phyloP scores from a whole-genome alignment of 2,113 vertebrate genomes.

The Sterrhoptilus dennistouni region DNA sequence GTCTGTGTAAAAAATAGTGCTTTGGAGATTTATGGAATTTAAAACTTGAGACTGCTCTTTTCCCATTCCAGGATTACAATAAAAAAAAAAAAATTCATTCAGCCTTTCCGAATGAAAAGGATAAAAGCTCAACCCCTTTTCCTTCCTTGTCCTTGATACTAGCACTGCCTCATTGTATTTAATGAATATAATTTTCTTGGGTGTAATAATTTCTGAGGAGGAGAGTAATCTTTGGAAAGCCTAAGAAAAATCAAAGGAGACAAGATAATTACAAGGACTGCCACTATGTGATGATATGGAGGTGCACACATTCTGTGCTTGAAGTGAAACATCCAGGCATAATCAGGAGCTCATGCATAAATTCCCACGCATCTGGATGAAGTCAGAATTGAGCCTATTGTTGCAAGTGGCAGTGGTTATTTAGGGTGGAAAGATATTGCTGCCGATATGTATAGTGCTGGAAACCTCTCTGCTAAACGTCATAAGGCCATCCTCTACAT shows the following conservation, averaged over 20 bases:
- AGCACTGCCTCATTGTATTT: background rate
- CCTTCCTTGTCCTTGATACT: slow-evolving; percentile 24
- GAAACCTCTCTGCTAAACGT: background rate
- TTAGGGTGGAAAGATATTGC: background rate
- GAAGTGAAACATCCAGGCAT: background rate
- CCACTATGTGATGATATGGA: background rate
- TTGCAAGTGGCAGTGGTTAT: background rate
- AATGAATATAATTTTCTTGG: slow-evolving; percentile 16
- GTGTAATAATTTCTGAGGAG: slow-evolving; percentile 4
- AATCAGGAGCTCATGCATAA: background rate
- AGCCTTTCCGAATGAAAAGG: background rate
- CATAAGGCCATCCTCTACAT: background rate
- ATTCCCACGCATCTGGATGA: background rate
- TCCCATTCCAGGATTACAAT: background rate
- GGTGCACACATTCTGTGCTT: background rate
- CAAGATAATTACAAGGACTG: slow-evolving; percentile 38
- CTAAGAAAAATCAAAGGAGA: background rate
- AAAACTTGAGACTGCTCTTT: background rate
- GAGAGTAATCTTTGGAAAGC: slow-evolving; percentile 14
- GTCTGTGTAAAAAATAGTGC: background rate
- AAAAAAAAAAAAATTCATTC: background rate
- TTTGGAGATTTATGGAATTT: background rate
- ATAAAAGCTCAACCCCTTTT: background rate
- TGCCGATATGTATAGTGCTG: background rate
- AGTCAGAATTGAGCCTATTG: background rate